phyloP scores from a whole-genome alignment of 2,797 vertebrate species.

The Hemitrygon akajei region DNA sequence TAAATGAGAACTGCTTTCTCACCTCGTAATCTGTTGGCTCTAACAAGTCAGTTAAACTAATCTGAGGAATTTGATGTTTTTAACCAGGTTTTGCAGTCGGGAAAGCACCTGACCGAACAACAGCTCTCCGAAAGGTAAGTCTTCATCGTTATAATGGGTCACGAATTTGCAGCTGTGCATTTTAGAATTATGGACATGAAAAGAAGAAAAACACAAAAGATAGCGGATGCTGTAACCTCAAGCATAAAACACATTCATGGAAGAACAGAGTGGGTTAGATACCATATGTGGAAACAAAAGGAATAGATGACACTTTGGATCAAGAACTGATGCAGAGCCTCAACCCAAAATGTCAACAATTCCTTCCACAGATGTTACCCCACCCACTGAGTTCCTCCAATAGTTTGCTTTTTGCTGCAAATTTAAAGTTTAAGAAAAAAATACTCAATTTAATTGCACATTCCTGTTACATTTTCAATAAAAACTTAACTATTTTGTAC shows the following conservation, averaged over 20 bases:
- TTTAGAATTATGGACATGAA: background rate
- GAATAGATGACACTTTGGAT: too few relatives aligned
- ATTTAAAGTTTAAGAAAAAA: too few relatives aligned
- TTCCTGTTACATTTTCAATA: background rate
- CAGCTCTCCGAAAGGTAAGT: slow-evolving; percentile 81
- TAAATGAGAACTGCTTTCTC: background rate
- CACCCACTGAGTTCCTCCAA: too few relatives aligned
- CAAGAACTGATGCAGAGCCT: too few relatives aligned
- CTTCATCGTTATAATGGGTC: background rate
- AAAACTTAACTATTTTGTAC: background rate
- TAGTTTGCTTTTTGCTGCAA: too few relatives aligned
- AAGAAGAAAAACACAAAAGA: background rate
- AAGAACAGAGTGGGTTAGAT: too few relatives aligned
- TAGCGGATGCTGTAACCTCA: too few relatives aligned
- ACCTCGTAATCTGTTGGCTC: background rate
- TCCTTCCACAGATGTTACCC: too few relatives aligned
- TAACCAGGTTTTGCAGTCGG: slow-evolving; percentile 81
- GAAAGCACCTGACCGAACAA: slow-evolving; percentile 72
- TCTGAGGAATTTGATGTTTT: slow-evolving; percentile 37
- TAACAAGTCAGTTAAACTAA: background rate
- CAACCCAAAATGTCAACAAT: too few relatives aligned
- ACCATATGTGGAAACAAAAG: too few relatives aligned
- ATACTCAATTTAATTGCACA: background rate
- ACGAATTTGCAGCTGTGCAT: slow-evolving; percentile 18
- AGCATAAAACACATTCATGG: too few relatives aligned